Base-by-base conservation (phyloP, 2,888 invertebrate genomes). In the Eristalinus sepulchralis region DNA sequence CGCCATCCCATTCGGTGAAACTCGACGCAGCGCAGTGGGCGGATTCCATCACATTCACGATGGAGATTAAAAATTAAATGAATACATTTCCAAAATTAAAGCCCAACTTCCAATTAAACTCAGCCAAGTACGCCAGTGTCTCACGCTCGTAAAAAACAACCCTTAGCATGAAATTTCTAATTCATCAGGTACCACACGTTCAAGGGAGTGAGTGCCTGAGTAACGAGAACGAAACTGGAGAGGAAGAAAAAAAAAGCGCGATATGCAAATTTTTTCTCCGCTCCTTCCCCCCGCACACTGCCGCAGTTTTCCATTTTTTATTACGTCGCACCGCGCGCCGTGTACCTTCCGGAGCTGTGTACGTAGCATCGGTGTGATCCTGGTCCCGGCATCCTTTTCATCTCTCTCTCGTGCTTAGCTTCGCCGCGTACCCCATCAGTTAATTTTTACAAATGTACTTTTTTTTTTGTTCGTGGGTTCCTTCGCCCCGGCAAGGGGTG, bases 381-480 rank as follows among this genome's bases (percentile, higher is more conserved):
- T 71, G 64, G 60, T 34, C 71, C 60, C 63, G 70, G 86, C 83
- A 86, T 86, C 83, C 83, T 86, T 86, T 83, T 79, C 83, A 82
- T 78, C 60, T 86, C 85, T 86, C 85, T 75, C 64, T 60, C 13
- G 67, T 13, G 20, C 68, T 75, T 75, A 75, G 83, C 75, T 75
- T 78, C 36, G 73, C 62, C 36, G 73, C 62, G 73, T 83, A 86
- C 83, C 86, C 86, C 86, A 86, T 86, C 86, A 83, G 86, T 86
- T 86, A 86, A 86, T 86, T 86, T 86, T 86, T 86, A 86, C 86
- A 86, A 86, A 86, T 86, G 86, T 83, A 79, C 17, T 6, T 47
- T 47, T 73, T 71, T 82, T 80, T 53, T 67, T 36, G 27, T 57
- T 57, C 57, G 57, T 57, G 22, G 57, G 47, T 17, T 57, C 10